Conservation (phyloP, 2,888 invertebrate species). For the Eupithecia tripunctaria region DNA sequence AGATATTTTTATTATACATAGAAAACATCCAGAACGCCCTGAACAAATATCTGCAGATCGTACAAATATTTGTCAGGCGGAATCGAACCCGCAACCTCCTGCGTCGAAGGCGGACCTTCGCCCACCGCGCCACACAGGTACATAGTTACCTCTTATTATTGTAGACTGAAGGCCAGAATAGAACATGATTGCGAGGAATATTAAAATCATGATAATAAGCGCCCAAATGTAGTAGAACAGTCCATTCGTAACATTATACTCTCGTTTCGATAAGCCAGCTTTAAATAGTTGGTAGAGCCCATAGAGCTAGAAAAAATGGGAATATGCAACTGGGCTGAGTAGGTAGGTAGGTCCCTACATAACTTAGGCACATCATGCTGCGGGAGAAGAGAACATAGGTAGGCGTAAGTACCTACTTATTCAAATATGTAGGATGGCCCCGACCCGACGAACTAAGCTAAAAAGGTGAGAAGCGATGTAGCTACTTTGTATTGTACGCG, state of each 20-base stretch:
- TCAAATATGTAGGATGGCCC: not conserved
- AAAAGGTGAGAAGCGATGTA: not conserved
- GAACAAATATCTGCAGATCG: no score
- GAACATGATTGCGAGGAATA: slow-evolving; percentile 78
- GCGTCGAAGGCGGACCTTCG: no score
- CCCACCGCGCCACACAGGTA: no score
- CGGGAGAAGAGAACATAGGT: not conserved
- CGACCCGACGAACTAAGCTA: not conserved
- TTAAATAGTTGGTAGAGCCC: slow-evolving; percentile 78
- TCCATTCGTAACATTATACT: slow-evolving; percentile 76
- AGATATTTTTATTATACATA: no score
- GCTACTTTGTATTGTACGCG: not conserved
- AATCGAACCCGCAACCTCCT: no score
- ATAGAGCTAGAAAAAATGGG: slow-evolving; percentile 60
- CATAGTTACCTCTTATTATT: slow-evolving; percentile 74
- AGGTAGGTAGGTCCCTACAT: no score
- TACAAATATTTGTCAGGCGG: no score
- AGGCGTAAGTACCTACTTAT: no score
- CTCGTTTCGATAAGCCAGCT: slow-evolving; percentile 71
- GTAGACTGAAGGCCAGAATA: slow-evolving; percentile 79
- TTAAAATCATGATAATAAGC: slow-evolving; percentile 73
- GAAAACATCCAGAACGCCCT: no score
- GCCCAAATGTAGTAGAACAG: slow-evolving; percentile 78
- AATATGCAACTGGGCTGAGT: not conserved
- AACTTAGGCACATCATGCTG: not conserved